Conservation (phyloP, 2,888 invertebrate genomes). For the Meganola albula region DNA sequence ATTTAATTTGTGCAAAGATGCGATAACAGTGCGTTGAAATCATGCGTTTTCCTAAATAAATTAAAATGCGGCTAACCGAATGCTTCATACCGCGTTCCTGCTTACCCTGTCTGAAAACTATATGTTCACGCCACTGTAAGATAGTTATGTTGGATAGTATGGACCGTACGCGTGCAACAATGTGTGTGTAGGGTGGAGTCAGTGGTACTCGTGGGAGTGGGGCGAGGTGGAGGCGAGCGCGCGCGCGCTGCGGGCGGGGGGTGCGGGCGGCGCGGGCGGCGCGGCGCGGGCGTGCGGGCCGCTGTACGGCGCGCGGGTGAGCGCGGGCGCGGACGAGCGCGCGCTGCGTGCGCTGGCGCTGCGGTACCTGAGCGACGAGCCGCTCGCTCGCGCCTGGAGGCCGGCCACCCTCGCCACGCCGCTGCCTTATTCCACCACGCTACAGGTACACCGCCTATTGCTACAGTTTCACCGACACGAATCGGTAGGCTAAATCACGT, state of each 20-base stretch:
- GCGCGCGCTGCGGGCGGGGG: constrained; percentile 32
- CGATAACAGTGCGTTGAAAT: no score
- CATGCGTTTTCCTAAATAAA: no score
- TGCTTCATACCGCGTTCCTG: no score
- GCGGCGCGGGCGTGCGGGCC: constrained; percentile 25
- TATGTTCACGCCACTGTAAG: no score
- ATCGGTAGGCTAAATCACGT: no score
- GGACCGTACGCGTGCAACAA: neutral
- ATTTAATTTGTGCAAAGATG: no score
- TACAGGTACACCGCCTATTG: no score
- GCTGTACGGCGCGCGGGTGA: constrained; percentile 56
- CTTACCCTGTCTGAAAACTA: no score
- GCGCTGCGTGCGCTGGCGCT: constrained; percentile 54
- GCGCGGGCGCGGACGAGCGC: constrained; percentile 39
- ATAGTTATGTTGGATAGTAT: neutral
- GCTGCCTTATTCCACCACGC: constrained; percentile 31
- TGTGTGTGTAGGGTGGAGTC: constrained; percentile 55
- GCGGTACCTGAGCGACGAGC: constrained; percentile 43
- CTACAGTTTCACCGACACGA: no score
- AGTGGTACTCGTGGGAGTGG: constrained; percentile 70
- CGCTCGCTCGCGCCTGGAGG: constrained; percentile 30
- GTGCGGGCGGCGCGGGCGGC: constrained; percentile 24
- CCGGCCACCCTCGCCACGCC: constrained; percentile 27
- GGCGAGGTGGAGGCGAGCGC: constrained; percentile 50
- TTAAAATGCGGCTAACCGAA: no score